phyloP scores from a whole-genome alignment of 2,888 invertebrate species.

The Drosophila prolongata region DNA sequence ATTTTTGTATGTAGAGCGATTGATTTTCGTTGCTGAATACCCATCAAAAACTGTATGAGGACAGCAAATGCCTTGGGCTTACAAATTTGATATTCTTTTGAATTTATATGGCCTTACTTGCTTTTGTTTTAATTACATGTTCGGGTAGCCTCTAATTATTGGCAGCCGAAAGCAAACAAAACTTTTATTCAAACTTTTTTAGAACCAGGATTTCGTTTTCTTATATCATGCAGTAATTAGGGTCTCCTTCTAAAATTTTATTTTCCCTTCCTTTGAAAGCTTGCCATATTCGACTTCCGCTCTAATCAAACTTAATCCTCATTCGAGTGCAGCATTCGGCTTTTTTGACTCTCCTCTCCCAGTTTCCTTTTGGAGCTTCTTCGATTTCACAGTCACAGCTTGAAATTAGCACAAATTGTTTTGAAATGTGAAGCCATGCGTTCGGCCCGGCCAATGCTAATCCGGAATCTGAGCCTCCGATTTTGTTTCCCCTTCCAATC shows the following conservation, averaged over 20 bases:
- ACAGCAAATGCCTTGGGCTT: neutral
- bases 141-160: slow-evolving; percentile 1
- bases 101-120: too few species aligned
- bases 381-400: slow-evolving; percentile 39
- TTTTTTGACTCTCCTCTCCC: neutral
- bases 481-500: slow-evolving; percentile 17
- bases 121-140: slow-evolving; percentile 7
- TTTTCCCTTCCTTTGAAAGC: neutral
- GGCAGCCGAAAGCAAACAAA: slow-evolving; percentile 2
- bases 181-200: neutral
- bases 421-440: slow-evolving; percentile 34
- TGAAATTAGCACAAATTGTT: slow-evolving; percentile 50
- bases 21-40: slow-evolving; percentile 12
- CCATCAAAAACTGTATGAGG: neutral
- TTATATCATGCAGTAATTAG: neutral
- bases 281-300: slow-evolving; percentile 2
- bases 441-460: slow-evolving; percentile 28
- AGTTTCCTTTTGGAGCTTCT: slow-evolving; percentile 11
- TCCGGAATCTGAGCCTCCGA: slow-evolving; percentile 18
- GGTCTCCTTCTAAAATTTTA: neutral
- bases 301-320: slow-evolving; percentile 11
- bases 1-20: neutral
- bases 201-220: neutral
- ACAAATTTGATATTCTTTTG: slow-evolving; percentile 6
- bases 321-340: slow-evolving; percentile 8